Evolutionary conservation across 2,888 invertebrate species (phyloP).

Genomic region (Himalopsyche anomala): DNA sequence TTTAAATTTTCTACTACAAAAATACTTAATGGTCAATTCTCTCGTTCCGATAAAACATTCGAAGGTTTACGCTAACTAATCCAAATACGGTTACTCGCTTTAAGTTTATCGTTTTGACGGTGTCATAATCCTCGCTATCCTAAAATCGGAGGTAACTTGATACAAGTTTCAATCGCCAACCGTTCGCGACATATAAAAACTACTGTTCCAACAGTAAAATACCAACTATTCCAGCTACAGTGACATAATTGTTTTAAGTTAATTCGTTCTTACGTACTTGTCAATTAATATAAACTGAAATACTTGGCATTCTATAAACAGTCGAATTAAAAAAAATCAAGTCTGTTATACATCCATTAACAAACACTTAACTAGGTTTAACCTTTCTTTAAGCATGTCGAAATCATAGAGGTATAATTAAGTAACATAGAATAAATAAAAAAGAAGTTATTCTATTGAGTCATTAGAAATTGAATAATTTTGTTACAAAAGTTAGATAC

Average conservation of each 20-base stretch:
- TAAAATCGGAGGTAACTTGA: slow-evolving; percentile 4
- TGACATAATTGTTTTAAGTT: not conserved
- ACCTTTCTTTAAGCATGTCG: too few relatives aligned
- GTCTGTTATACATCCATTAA: too few relatives aligned
- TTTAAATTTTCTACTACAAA: slow-evolving; percentile 20
- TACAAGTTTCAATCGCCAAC: not conserved
- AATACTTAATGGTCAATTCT: slow-evolving; percentile 36
- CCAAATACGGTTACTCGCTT: slow-evolving; percentile 10
- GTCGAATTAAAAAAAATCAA: too few relatives aligned
- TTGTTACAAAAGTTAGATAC: too few relatives aligned
- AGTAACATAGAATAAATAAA: too few relatives aligned
- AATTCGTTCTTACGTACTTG: too few relatives aligned
- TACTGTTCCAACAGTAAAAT: not conserved
- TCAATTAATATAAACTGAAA: too few relatives aligned
- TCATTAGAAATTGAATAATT: too few relatives aligned
- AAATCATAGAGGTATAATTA: too few relatives aligned
- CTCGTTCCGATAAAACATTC: not conserved
- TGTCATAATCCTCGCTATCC: not conserved
- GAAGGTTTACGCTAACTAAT: slow-evolving; percentile 20
- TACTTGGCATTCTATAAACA: too few relatives aligned
- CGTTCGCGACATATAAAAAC: not conserved
- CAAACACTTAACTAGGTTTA: too few relatives aligned
- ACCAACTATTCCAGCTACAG: not conserved
- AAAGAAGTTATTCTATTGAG: too few relatives aligned
- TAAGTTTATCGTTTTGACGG: not conserved